Conservation (phyloP, 2,797 vertebrate species). For the Cossypha niveicapilla region DNA sequence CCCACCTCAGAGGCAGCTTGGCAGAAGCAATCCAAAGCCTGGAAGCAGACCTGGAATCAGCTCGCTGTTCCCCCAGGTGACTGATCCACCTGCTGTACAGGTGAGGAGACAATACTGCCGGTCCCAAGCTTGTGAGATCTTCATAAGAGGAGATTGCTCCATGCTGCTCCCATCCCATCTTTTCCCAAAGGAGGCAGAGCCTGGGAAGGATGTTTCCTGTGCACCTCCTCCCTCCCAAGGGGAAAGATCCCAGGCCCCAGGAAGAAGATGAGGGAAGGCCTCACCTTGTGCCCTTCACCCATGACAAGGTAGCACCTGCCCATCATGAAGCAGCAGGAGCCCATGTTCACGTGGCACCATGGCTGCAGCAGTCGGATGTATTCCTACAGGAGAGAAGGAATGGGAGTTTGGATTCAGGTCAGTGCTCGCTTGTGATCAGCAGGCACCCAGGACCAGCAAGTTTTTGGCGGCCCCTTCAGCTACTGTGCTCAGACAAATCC, state of each 20-base stretch:
- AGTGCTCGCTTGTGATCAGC: fast-evolving
- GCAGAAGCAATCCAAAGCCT: conserved; percentile 93
- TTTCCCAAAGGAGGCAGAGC: not conserved
- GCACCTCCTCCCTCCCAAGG: not conserved
- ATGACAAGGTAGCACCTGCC: conserved; percentile 90
- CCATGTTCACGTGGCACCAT: conserved; percentile 93
- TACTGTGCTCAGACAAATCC: not conserved
- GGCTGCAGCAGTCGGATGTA: conserved; percentile 87
- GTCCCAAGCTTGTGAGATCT: not conserved
- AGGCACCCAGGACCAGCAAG: not conserved
- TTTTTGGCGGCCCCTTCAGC: not conserved
- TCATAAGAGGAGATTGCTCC: not conserved
- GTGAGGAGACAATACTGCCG: not conserved
- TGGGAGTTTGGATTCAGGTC: not conserved
- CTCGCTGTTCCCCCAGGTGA: fast-evolving
- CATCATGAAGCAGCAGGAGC: conserved; percentile 91
- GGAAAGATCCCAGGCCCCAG: too few species aligned
- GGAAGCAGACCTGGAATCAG: not conserved
- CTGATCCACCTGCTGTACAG: not conserved
- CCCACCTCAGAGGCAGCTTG: conserved; percentile 88
- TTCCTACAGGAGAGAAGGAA: conserved; percentile 74
- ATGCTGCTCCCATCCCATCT: fast-evolving
- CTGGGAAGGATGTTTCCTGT: not conserved
- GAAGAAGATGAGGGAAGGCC: not conserved
- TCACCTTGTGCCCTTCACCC: conserved; percentile 92